Conservation (phyloP, 2,797 vertebrate genomes). For the Miopithecus talapoin region DNA sequence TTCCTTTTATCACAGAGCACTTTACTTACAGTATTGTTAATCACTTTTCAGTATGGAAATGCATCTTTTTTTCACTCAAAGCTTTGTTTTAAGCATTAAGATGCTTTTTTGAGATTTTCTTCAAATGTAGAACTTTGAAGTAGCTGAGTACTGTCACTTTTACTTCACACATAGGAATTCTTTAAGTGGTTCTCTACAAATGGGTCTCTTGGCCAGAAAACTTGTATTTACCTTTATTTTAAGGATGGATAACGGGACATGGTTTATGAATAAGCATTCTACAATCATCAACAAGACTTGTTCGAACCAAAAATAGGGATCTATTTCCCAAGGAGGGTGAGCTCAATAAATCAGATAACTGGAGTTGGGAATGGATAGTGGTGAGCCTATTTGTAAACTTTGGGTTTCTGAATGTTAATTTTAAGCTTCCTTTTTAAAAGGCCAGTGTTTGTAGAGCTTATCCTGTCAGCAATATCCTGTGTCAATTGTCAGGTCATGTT, state of each 20-base stretch:
- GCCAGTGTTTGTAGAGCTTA: slow-evolving; percentile 86
- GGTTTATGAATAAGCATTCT: slow-evolving; percentile 18
- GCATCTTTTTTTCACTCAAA: background rate
- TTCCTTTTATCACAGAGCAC: background rate
- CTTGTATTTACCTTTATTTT: background rate
- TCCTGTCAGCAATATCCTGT: slow-evolving; percentile 84
- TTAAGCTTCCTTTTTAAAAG: slow-evolving; percentile 81
- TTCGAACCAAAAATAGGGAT: slow-evolving; percentile 29
- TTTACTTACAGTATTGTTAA: background rate
- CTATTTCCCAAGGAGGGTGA: slow-evolving; percentile 48
- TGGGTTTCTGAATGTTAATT: slow-evolving; percentile 82
- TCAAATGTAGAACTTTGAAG: background rate
- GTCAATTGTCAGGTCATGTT: slow-evolving; percentile 86
- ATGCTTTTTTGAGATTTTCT: background rate
- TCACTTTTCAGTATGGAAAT: slow-evolving; percentile 8
- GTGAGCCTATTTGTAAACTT: slow-evolving; percentile 84
- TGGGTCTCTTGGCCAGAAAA: background rate
- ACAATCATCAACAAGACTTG: slow-evolving; percentile 24
- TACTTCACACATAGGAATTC: background rate
- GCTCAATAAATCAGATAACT: slow-evolving; percentile 51
- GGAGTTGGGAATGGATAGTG: slow-evolving; percentile 44
- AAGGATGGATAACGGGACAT: background rate
- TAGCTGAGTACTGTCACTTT: background rate
- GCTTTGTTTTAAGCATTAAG: background rate
- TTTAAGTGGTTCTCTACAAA: background rate